Percentiles rank a stretch among this genome's conserved stretches.
phyloP scores from a whole-genome alignment of 2,888 invertebrate genomes.

The Mesorhabditis sp. region DNA sequence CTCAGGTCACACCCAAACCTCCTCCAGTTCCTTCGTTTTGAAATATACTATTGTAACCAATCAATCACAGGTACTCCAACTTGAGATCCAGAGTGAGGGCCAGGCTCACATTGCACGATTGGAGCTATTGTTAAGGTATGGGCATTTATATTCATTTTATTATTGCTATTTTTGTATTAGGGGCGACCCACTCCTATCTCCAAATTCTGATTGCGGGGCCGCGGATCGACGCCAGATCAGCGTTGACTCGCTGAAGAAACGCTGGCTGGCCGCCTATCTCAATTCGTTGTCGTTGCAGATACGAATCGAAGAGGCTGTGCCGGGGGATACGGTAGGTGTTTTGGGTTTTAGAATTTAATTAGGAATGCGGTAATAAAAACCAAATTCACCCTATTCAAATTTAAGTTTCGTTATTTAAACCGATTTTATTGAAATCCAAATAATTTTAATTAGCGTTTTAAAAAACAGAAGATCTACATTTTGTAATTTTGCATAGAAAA shows the following conservation, averaged over 20 bases:
- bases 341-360: neutral
- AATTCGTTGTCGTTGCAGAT: slow-evolving; percentile 35
- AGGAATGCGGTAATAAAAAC: too few species aligned
- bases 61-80: slow-evolving; percentile 36
- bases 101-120: slow-evolving; percentile 32
- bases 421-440: too few species aligned
- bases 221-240: slow-evolving; percentile 12
- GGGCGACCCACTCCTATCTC: neutral
- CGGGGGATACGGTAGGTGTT: slow-evolving; percentile 22
- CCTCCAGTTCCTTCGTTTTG: too few species aligned
- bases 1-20: too few species aligned
- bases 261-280: slow-evolving; percentile 36
- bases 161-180: neutral
- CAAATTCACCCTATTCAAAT: too few species aligned
- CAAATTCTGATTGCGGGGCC: neutral
- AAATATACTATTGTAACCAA: too few species aligned
- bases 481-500: too few species aligned
- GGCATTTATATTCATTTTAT: neutral
- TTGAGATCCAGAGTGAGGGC: slow-evolving; percentile 45
- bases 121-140: slow-evolving; percentile 23
- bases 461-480: too few species aligned
- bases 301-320: slow-evolving; percentile 32
- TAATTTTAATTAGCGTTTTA: too few species aligned
- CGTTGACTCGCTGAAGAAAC: slow-evolving; percentile 33
- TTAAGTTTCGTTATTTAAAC: too few species aligned